Conservation (phyloP, 2,888 invertebrate genomes). For the Melanostoma mellinum region DNA sequence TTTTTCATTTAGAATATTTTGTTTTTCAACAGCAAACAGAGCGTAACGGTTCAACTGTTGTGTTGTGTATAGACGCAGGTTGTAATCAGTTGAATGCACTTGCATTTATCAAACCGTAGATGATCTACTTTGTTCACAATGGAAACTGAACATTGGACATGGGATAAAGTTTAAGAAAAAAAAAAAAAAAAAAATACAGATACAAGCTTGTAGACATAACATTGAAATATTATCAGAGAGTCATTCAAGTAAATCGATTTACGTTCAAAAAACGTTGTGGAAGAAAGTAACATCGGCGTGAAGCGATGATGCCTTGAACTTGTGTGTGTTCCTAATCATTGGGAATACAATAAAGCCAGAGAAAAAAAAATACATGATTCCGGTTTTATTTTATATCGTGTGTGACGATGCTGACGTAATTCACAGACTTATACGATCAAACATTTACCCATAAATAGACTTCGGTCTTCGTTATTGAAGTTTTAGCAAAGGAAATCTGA, state of each 20-base stretch:
- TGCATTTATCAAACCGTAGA: conserved; percentile 13
- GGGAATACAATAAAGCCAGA: background rate
- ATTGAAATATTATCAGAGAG: conserved; percentile 26
- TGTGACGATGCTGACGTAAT: conserved; percentile 15
- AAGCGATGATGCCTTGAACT: conserved; percentile 16
- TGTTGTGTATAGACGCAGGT: conserved; percentile 9
- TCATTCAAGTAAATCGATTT: conserved; percentile 40
- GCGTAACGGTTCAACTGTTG: conserved; percentile 26
- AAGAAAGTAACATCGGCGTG: conserved; percentile 2
- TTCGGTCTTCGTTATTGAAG: background rate
- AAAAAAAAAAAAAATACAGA: background rate
- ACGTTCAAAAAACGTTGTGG: conserved; percentile 15
- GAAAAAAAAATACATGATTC: background rate
- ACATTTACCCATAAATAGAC: conserved; percentile 11
- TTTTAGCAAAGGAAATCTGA: background rate
- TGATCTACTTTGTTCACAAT: conserved; percentile 10
- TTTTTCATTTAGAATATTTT: background rate
- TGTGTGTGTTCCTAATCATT: conserved; percentile 26
- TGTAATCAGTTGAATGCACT: conserved; percentile 19
- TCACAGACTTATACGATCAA: background rate
- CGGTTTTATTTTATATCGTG: conserved; percentile 10
- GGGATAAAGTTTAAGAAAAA: conserved; percentile 18
- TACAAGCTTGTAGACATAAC: conserved; percentile 6
- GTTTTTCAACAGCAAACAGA: conserved; percentile 25
- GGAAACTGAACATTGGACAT: conserved; percentile 11